Conservation (phyloP, 2,113 vertebrate genomes). For the Apodemus speciosus region DNA sequence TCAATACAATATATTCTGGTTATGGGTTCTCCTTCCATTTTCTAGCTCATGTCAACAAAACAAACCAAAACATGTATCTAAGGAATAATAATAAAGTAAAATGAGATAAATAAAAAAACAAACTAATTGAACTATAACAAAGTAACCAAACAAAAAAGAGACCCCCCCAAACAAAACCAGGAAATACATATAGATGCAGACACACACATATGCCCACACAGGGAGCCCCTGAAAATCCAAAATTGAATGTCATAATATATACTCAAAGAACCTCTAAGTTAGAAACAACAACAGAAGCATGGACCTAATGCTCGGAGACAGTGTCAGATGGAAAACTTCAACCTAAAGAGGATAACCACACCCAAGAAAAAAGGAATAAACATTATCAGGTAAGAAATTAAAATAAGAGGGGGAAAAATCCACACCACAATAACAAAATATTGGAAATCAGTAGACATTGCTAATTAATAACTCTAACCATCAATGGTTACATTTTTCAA, state of each 20-base stretch:
- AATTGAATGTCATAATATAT: not conserved
- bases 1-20: not conserved
- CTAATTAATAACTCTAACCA: not conserved
- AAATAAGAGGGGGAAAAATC: not conserved
- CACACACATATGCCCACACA: not conserved
- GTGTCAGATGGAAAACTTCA: not conserved
- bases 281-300: not conserved
- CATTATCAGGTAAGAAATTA: not conserved
- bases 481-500: not conserved
- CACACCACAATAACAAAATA: not conserved
- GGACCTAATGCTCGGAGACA: not conserved
- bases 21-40: not conserved
- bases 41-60: not conserved
- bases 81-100: not conserved
- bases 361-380: not conserved
- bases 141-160: not conserved
- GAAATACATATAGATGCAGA: not conserved
- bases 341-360: not conserved
- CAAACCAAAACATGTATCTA: not conserved
- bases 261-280: not conserved
- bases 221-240: not conserved
- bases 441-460: not conserved
- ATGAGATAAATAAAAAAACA: not conserved
- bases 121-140: not conserved
- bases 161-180: not conserved